Conservation (phyloP, 1,140 invertebrate species). For the Caenorhabditis inopinata region DNA sequence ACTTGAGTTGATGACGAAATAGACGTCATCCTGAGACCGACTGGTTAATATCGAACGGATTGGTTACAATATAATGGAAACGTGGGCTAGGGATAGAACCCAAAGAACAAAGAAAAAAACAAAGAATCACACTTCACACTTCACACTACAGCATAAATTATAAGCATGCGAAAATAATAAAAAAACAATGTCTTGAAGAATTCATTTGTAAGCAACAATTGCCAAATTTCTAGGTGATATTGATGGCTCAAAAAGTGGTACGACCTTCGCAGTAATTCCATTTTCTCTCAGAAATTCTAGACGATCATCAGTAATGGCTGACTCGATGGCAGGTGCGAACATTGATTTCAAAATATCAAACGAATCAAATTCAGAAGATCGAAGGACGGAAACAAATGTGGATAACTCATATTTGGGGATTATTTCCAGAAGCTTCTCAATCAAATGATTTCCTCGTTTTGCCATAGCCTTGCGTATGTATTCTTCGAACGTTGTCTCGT, state of each 20-base stretch:
- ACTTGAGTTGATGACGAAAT: slow-evolving; percentile 5
- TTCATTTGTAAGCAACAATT: slow-evolving; percentile 4
- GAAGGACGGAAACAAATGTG: background rate
- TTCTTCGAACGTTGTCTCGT: background rate
- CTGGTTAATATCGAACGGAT: background rate
- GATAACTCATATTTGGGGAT: background rate
- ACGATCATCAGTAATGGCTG: slow-evolving; percentile 52
- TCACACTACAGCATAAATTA: background rate
- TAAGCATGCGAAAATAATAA: background rate
- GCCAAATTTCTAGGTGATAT: slow-evolving; percentile 28
- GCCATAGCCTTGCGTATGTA: slow-evolving; percentile 3
- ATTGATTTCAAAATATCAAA: slow-evolving; percentile 53
- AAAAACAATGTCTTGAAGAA: too few relatives aligned
- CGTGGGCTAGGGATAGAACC: too few relatives aligned
- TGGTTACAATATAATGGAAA: too few relatives aligned
- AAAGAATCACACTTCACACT: background rate
- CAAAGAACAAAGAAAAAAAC: background rate
- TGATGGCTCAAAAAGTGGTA: slow-evolving; percentile 21
- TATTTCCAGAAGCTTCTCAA: background rate
- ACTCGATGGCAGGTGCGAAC: slow-evolving; percentile 56
- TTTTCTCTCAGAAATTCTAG: slow-evolving; percentile 42
- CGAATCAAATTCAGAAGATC: background rate
- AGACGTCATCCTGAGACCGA: background rate
- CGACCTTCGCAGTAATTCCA: background rate
- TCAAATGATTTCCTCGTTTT: background rate